Evolutionary conservation across 2,888 invertebrate genomes (phyloP).

Genomic region (Orgyia antiqua): DNA sequence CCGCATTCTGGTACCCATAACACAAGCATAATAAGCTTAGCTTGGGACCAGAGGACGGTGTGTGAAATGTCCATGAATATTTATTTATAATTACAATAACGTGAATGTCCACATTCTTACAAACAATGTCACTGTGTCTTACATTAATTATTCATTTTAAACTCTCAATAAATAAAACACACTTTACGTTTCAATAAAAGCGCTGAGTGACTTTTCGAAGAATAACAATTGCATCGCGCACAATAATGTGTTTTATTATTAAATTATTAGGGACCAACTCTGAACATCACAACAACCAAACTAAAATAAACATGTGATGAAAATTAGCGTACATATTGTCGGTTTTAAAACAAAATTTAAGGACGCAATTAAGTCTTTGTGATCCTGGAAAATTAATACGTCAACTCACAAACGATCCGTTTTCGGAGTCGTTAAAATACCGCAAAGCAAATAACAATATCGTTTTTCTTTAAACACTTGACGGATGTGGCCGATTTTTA

Average conservation of each 20-base stretch:
- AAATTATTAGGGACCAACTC: conserved; percentile 54
- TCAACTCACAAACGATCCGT: conserved; percentile 45
- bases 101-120: no score
- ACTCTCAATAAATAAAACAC: conserved; percentile 58
- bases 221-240: conserved; percentile 46
- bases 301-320: conserved; percentile 42
- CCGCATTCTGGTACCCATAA: no score
- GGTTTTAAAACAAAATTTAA: conserved; percentile 70
- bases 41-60: no score
- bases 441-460: conserved; percentile 51
- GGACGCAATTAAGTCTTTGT: conserved; percentile 62
- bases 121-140: conserved; percentile 6
- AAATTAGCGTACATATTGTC: conserved; percentile 54
- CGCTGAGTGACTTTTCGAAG: conserved; percentile 32
- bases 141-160: conserved; percentile 42
- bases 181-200: conserved; percentile 60
- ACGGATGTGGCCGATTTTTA: conserved; percentile 31
- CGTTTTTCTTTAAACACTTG: conserved; percentile 33
- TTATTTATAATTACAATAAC: no score
- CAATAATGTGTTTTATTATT: conserved; percentile 55
- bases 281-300: conserved; percentile 34
- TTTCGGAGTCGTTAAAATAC: conserved; percentile 56
- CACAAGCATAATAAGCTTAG: no score
- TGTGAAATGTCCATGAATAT: no score
- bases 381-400: conserved; percentile 64